Evolutionary conservation across 2,888 invertebrate genomes (phyloP), one percentile per base, ranked within the genome.

Genomic region (Notocelia uddmanniana): DNA sequence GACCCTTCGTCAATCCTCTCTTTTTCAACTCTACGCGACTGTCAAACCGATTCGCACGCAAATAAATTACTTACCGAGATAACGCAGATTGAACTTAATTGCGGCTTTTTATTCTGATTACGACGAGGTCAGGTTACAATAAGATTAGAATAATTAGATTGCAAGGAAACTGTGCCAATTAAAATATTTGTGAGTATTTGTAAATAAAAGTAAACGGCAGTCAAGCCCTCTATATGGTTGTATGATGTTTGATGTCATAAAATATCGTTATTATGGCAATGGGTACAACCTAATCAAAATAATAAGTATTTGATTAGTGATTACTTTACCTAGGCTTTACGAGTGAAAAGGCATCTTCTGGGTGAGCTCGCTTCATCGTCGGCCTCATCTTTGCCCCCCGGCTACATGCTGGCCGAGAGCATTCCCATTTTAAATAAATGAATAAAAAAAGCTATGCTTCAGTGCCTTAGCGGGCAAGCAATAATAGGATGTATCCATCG

Each of bases 1-100:
- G 79, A 83, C 82, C 83, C 82, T 79, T 77, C 76, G 76, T 77
- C 74, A 74, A 74, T 76, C 68, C 78, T 77, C 78, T 50, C 50
- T 45, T 69, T 64, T 48, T 50, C 13, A 57, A 54, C 64, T 19
- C 34, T 21, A n/a, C 48, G 13, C 69, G 57, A 69, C 58, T 69
- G 69, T 57, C 69, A 57, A 60, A 41, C 34, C n/a, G 54, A 69
- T 64, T 69, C 63, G 69, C 69, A 64, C 63, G 69, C 57, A 63
- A 34, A 45, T 50, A 69, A 57, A 69, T 63, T 58, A 57, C 57
- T 63, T 58, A 57, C 57, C n/a, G 26, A 64, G 62, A 69, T 69
- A 64, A 69, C 41, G 48, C 45, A 67, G 18, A 50, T 37, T 34
- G 23, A 52, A 64, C 37, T 69, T 55, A 69, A 69, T 55, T 57